Conservation (phyloP, 1,140 invertebrate species). For the Drosophila pandora region DNA sequence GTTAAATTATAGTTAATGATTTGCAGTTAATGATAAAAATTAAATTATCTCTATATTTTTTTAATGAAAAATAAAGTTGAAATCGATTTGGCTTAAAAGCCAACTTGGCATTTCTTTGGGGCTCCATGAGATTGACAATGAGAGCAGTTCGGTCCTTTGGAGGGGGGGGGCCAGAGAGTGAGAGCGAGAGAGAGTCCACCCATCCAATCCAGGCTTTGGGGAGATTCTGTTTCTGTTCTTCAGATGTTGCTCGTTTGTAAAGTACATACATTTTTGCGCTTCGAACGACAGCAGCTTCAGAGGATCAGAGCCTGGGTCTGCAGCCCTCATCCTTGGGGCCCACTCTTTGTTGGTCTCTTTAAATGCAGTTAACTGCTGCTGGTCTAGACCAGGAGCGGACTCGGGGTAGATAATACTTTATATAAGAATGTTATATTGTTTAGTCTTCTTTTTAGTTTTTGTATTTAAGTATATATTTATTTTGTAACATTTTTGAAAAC, state of each 20-base stretch:
- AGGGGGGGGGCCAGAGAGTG: constrained; percentile 13
- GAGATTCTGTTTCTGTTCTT: constrained; percentile 23
- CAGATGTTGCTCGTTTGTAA: constrained; percentile 75
- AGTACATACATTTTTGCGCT: constrained; percentile 79
- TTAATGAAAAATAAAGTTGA: too few relatives aligned
- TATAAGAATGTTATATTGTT: too few relatives aligned
- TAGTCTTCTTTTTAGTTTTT: too few relatives aligned
- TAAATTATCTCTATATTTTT: too few relatives aligned
- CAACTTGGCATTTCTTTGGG: constrained; percentile 8
- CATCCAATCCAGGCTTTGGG: constrained; percentile 22
- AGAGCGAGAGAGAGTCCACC: constrained; percentile 13
- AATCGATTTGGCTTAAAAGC: neutral
- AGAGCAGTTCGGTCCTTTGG: constrained; percentile 50
- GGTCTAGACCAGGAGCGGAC: constrained; percentile 7
- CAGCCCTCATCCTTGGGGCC: constrained; percentile 10
- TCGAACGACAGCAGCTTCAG: constrained; percentile 60
- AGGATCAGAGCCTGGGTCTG: constrained; percentile 17
- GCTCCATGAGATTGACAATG: constrained; percentile 71
- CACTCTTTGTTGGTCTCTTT: neutral
- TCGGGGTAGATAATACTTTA: neutral
- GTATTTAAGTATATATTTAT: too few relatives aligned
- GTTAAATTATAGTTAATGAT: too few relatives aligned
- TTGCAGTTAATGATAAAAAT: too few relatives aligned
- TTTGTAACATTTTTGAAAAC: too few relatives aligned
- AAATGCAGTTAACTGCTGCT: constrained; percentile 35